These are phyloP conservation scores for Xylocampa areola DNA, from an alignment of 2,888 invertebrate genomes.

Conservation along the genomic window DNA sequence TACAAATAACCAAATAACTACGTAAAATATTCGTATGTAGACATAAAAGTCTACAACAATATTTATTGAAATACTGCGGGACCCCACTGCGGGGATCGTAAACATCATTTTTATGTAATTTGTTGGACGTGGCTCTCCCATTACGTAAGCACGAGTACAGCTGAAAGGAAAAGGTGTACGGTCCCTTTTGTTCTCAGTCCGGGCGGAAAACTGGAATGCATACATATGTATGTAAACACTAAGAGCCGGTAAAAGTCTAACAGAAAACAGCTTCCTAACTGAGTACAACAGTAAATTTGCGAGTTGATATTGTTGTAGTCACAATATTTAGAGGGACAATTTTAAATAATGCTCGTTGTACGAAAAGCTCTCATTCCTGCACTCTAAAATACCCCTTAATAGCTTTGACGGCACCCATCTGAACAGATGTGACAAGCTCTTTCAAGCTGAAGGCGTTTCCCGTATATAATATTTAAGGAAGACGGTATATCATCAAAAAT, in stretches of 20 bases:
- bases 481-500: not conserved
- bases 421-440: constrained; percentile 15
- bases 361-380: constrained; percentile 18
- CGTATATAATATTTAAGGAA: not conserved
- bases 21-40: constrained; percentile 6
- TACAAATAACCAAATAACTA: constrained; percentile 12
- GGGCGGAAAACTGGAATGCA: constrained; percentile 14
- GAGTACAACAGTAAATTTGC: too few relatives aligned
- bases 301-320: constrained; percentile 9
- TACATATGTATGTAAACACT: constrained; percentile 9
- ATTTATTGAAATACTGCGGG: constrained; percentile 24
- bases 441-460: constrained; percentile 3
- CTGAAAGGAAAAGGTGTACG: constrained; percentile 19
- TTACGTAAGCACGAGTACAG: constrained; percentile 24
- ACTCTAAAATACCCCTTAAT: constrained; percentile 19
- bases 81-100: constrained; percentile 47
- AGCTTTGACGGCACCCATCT: constrained; percentile 18
- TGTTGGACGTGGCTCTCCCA: constrained; percentile 7
- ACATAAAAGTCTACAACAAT: constrained; percentile 20
- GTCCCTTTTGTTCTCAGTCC: constrained; percentile 15
- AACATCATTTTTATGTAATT: constrained; percentile 45
- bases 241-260: constrained; percentile 23
- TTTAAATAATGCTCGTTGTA: constrained; percentile 11
- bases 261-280: constrained; percentile 5
- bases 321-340: constrained; percentile 7